Evolutionary conservation across 1,140 invertebrate genomes (phyloP).

Genomic region (Rhynchophorus ferrugineus): DNA sequence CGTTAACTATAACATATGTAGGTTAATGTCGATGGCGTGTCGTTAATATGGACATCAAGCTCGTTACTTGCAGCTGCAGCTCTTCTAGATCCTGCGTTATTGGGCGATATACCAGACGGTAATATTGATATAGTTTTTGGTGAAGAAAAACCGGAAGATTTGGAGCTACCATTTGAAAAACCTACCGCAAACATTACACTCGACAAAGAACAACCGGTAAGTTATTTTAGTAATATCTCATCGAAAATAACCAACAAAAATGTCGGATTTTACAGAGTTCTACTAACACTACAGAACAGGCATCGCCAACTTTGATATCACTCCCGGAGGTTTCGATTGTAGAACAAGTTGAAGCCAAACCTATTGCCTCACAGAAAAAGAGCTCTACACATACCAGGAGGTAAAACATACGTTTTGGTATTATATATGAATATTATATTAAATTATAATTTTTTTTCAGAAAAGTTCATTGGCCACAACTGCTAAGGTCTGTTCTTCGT

Average conservation of each 20-base stretch:
- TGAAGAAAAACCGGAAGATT: not conserved
- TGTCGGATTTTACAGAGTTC: too few relatives aligned
- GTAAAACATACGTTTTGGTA: not conserved
- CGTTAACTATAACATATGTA: not conserved
- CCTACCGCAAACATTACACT: not conserved
- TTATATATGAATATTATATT: not conserved
- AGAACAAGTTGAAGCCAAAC: not conserved
- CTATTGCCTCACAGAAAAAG: not conserved
- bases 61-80: constrained; percentile 13
- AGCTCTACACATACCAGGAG: not conserved
- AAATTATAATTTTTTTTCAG: not conserved
- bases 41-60: constrained; percentile 12
- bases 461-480: constrained; percentile 16
- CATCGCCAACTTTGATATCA: not conserved
- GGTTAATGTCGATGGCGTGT: constrained; percentile 14
- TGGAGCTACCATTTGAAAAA: not conserved
- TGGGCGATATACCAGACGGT: constrained; percentile 8
- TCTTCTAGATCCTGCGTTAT: constrained; percentile 12
- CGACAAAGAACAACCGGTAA: not conserved
- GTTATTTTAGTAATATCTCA: too few relatives aligned
- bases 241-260: too few relatives aligned
- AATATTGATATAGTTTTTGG: constrained; percentile 9
- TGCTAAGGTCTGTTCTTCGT: constrained; percentile 6
- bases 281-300: too few relatives aligned
- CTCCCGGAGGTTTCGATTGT: not conserved